Evolutionary conservation across 2,113 vertebrate species (phyloP).

Genomic region (Pseudopodoces humilis): DNA sequence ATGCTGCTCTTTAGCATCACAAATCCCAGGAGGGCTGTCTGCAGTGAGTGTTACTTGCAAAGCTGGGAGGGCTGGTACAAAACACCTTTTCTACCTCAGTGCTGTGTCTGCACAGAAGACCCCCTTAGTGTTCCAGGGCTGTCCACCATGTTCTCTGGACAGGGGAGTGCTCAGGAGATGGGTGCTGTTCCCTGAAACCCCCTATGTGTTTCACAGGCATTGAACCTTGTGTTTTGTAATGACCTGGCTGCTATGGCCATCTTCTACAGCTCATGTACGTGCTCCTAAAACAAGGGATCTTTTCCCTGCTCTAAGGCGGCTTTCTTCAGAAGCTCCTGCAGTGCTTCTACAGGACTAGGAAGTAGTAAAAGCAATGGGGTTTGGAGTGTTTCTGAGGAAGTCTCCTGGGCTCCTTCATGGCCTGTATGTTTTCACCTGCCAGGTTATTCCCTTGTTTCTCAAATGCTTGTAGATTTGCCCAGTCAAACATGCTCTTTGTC

Average conservation of each 20-base stretch:
- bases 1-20: not conserved
- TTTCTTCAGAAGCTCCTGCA: not conserved
- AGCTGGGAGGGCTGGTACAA: fast-evolving
- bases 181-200: not conserved
- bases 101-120: fast-evolving
- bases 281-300: too few species aligned
- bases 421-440: fast-evolving
- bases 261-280: fast-evolving
- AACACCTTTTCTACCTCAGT: fast-evolving
- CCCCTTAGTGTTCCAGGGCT: not conserved
- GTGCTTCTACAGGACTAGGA: too few species aligned
- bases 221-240: not conserved
- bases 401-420: not conserved
- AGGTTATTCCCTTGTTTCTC: not conserved
- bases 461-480: fast-evolving
- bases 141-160: fast-evolving
- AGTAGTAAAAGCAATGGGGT: not conserved
- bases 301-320: not conserved
- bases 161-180: fast-evolving
- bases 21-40: fast-evolving
- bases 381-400: not conserved
- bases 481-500: not conserved
- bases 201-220: fast-evolving
- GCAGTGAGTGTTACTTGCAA: not conserved
- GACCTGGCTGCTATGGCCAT: not conserved